These are phyloP conservation scores for Tachina fera DNA, from an alignment of 2,888 invertebrate genomes.

Conservation along the genomic window DNA sequence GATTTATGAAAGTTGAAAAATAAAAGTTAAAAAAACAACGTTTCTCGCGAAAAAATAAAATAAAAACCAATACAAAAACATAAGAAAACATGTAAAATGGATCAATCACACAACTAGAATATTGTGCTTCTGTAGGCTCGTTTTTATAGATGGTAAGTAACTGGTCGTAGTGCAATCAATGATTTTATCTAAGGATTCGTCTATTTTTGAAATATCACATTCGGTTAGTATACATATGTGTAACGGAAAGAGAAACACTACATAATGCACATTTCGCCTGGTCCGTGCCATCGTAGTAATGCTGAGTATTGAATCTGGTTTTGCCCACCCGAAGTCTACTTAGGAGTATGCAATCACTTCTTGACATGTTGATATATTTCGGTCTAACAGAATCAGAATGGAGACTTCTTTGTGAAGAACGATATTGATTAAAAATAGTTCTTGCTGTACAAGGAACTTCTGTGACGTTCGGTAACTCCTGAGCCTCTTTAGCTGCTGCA, in stretches of 20 bases:
- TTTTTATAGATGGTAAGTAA: too few relatives aligned
- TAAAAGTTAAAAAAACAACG: too few relatives aligned
- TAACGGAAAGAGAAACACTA: not conserved
- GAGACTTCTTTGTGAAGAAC: not conserved
- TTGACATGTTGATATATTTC: not conserved
- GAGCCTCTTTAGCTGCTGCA: not conserved
- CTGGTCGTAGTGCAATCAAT: too few relatives aligned
- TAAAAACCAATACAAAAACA: too few relatives aligned
- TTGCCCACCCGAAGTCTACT: not conserved
- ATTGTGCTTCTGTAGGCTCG: too few relatives aligned
- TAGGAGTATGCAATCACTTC: not conserved
- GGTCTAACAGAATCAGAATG: not conserved
- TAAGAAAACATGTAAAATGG: too few relatives aligned
- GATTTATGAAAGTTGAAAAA: too few relatives aligned
- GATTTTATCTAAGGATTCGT: too few relatives aligned
- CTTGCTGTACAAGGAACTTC: slow-evolving; percentile 2
- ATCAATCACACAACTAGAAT: too few relatives aligned
- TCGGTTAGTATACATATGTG: not conserved
- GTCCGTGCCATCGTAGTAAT: slow-evolving; percentile 10
- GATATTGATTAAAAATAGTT: not conserved
- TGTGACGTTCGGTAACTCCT: not conserved
- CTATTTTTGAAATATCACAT: too few relatives aligned
- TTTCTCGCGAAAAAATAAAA: too few relatives aligned
- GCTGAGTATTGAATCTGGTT: slow-evolving; percentile 19
- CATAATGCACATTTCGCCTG: not conserved